Base-by-base conservation (phyloP, 2,888 invertebrate species). In the Orthosia gracilis region DNA sequence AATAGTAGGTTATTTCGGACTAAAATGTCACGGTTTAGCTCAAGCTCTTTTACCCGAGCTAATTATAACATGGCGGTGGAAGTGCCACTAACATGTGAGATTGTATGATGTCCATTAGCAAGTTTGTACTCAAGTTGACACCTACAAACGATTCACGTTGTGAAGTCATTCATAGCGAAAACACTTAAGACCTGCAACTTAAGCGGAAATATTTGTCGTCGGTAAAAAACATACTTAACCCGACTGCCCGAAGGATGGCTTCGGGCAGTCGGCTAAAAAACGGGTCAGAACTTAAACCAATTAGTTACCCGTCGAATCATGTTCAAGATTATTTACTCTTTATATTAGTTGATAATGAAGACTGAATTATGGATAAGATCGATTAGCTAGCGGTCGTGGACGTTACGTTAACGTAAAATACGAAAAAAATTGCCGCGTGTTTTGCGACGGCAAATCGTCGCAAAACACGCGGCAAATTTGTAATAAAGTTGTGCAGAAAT, bases 391-490 rank as follows among this genome's bases (percentile, higher is more conserved):
- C n/a, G 18, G 4, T 40, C 40, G 52, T 59, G 45, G 17, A 59
- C 49, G 26, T 40, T 45, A 40, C 50, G 26, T n/a, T 26, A 23
- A 49, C 47, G 26, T 23, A 17, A 55, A 47, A 52, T 45, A 31
- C 13, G 58, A 49, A 45, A 23, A 45, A 40, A 47, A 45, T 50
- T n/a, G 40, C n/a, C n/a, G n/a, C n/a, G n/a, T n/a, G n/a, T n/a
- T n/a, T n/a, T n/a, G n/a, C n/a, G n/a, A n/a, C n/a, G n/a, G n/a
- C n/a, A n/a, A n/a, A n/a, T 54, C 66, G 58, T 73, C 67, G n/a
- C n/a, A n/a, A n/a, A n/a, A 63, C 15, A 67, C 26, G 54, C 66
- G 73, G 78, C 72, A 72, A 79, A 67, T 66, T 50, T 47, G 15
- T 26, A 73, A 50, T 72, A 31, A 54, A 72, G 3, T 31, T 52